These are phyloP conservation scores for Charina bottae DNA, from an alignment of 2,113 vertebrate genomes.

Conservation along the genomic window DNA sequence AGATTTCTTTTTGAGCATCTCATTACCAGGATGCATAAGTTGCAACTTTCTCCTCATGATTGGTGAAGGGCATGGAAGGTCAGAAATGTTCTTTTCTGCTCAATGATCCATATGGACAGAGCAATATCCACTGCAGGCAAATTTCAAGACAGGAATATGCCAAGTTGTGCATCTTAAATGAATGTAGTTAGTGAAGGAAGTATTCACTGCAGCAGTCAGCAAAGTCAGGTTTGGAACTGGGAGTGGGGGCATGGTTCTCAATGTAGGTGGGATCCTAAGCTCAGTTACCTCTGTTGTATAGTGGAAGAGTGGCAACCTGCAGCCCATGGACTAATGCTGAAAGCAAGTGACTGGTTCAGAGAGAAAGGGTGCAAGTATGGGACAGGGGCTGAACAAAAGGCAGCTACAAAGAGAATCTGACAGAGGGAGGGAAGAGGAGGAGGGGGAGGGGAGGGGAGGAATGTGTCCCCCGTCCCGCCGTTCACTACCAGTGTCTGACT, in stretches of 20 bases:
- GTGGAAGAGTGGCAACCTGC: not conserved
- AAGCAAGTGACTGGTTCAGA: not conserved
- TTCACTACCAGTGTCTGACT: not conserved
- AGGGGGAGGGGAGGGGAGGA: no score
- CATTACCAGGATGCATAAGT: conserved; percentile 58
- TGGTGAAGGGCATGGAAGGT: conserved; percentile 65
- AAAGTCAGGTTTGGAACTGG: conserved; percentile 2
- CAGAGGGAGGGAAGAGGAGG: not conserved
- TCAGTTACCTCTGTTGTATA: not conserved
- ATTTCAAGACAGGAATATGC: conserved; percentile 57
- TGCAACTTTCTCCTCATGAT: conserved; percentile 64
- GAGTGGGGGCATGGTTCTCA: not conserved
- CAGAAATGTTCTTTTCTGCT: conserved; percentile 66
- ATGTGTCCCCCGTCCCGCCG: not conserved
- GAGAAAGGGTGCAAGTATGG: not conserved
- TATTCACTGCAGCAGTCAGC: conserved; percentile 32
- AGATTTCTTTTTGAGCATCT: conserved; percentile 51
- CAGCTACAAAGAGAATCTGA: not conserved
- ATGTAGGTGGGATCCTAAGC: not conserved
- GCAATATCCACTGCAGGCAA: conserved; percentile 67
- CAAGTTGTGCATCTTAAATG: conserved; percentile 61
- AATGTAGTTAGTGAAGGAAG: conserved; percentile 62
- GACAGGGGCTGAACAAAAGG: no score
- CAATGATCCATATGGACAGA: conserved; percentile 69
- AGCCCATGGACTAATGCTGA: not conserved